Evolutionary conservation across 2,888 invertebrate species (phyloP).

Genomic region (Plebejus anna): DNA sequence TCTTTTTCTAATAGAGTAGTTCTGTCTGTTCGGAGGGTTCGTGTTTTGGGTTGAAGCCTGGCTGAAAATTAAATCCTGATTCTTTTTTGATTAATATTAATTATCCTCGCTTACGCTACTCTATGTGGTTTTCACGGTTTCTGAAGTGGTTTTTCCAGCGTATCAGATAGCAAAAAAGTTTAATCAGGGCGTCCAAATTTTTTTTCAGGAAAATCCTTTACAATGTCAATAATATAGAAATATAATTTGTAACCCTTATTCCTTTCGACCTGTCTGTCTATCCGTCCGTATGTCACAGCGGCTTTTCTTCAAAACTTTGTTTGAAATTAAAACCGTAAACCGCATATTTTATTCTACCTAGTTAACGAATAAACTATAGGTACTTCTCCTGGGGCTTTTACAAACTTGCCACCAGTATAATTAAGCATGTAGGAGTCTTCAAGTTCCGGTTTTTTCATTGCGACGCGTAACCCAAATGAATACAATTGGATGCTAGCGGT

Average conservation of each 20-base stretch:
- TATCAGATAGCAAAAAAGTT: no score
- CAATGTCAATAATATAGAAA: background rate
- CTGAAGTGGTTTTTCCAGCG: no score
- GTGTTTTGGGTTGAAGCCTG: background rate
- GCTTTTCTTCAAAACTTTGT: no score
- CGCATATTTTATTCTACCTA: background rate
- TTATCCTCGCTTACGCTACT: no score
- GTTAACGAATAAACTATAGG: background rate
- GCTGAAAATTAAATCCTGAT: background rate
- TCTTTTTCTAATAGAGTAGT: background rate
- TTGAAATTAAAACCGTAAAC: no score
- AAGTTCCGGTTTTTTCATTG: constrained; percentile 6
- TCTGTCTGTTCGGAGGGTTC: background rate
- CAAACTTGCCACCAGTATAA: background rate
- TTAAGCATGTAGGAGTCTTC: background rate
- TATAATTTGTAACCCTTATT: background rate
- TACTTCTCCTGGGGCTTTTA: background rate
- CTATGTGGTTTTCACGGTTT: no score
- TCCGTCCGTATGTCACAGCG: background rate
- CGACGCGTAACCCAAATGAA: background rate
- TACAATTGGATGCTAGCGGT: constrained; percentile 37
- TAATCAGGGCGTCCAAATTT: no score
- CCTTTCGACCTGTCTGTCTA: background rate
- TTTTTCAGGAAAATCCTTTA: background rate
- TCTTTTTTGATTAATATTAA: no score